These are phyloP conservation scores for Myzus persicae DNA, from an alignment of 1,140 invertebrate genomes.

Conservation along the genomic window DNA sequence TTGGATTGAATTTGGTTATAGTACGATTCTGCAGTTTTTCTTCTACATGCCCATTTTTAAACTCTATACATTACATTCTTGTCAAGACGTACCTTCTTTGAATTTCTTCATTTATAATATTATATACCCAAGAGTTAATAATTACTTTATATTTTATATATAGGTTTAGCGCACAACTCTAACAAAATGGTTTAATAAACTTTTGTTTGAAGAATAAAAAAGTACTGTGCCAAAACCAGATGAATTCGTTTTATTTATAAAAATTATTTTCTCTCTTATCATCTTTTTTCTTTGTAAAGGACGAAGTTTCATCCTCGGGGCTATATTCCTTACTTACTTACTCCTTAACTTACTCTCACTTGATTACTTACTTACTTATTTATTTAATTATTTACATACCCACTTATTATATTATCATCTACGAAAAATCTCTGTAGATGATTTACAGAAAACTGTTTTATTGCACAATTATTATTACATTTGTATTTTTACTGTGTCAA, in stretches of 20 bases:
- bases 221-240: slow-evolving; percentile 25
- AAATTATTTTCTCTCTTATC: slow-evolving; percentile 25
- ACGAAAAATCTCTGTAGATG: background rate
- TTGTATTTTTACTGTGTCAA: background rate
- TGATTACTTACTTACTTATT: background rate
- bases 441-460: background rate
- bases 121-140: slow-evolving; percentile 30
- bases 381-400: background rate
- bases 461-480: background rate
- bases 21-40: background rate
- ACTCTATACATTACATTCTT: background rate
- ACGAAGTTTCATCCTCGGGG: background rate
- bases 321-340: background rate
- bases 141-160: background rate
- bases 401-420: background rate
- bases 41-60: background rate
- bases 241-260: slow-evolving; percentile 35
- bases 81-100: background rate
- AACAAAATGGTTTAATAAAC: slow-evolving; percentile 31
- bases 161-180: background rate
- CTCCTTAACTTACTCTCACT: background rate
- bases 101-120: slow-evolving; percentile 14
- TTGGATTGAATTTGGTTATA: background rate
- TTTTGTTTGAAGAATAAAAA: slow-evolving; percentile 43
- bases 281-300: background rate